These are phyloP conservation scores for Cosmopolites sordidus DNA, from an alignment of 2,888 invertebrate genomes.

Conservation along the genomic window DNA sequence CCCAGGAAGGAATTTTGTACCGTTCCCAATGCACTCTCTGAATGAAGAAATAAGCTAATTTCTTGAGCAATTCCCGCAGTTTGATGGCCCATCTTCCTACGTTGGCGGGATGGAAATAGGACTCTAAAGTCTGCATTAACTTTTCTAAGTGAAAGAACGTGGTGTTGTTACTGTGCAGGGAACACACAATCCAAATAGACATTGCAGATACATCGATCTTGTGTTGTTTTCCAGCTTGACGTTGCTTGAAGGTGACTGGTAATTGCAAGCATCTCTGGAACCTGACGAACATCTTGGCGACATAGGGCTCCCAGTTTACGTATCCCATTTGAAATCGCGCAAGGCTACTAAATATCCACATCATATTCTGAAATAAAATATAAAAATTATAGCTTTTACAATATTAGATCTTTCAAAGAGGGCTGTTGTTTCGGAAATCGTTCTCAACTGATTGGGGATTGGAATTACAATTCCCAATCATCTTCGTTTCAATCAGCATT, in stretches of 20 bases:
- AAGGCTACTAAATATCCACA: constrained; percentile 69
- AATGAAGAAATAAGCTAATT: constrained; percentile 62
- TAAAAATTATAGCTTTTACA: too few relatives aligned
- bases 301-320: constrained; percentile 82
- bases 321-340: constrained; percentile 73
- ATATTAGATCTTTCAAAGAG: too few relatives aligned
- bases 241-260: constrained; percentile 72
- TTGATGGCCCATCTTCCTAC: constrained; percentile 72
- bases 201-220: constrained; percentile 51
- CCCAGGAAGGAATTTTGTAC: constrained; percentile 62
- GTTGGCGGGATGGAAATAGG: constrained; percentile 88
- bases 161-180: constrained; percentile 59
- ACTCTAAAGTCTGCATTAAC: constrained; percentile 77
- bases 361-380: constrained; percentile 59
- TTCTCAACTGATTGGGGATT: too few relatives aligned
- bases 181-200: constrained; percentile 58
- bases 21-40: constrained; percentile 63
- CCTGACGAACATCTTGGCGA: constrained; percentile 69
- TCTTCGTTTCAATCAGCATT: too few relatives aligned
- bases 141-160: constrained; percentile 71
- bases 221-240: constrained; percentile 55
- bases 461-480: too few relatives aligned
- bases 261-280: constrained; percentile 62
- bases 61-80: constrained; percentile 63
- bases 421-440: too few relatives aligned